Evolutionary conservation across 2,113 vertebrate genomes (phyloP).

Genomic region (crab-eating macaque (Macaca fascicularis)): T2T-MFA8v1.1 NC_088394.1:13794501-13795000

Average conservation of each 20-base stretch:
- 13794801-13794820: background rate
- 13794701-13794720: background rate
- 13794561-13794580: background rate
- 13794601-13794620: background rate
- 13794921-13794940: background rate
- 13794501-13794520: background rate
- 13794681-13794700: background rate
- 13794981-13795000: too few species aligned
- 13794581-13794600: background rate
- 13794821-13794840: background rate
- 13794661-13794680: background rate
- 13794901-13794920: background rate
- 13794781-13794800: background rate
- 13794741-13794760: background rate
- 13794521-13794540: background rate
- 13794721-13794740: background rate
- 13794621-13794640: background rate
- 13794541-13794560: background rate
- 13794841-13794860: background rate
- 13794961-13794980: too few species aligned
- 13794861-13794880: background rate
- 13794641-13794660: background rate
- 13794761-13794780: background rate
- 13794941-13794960: background rate
- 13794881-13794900: background rate